These are phyloP conservation scores for Erebia epiphron DNA, from an alignment of 2,888 invertebrate genomes.

Conservation along the genomic window DNA sequence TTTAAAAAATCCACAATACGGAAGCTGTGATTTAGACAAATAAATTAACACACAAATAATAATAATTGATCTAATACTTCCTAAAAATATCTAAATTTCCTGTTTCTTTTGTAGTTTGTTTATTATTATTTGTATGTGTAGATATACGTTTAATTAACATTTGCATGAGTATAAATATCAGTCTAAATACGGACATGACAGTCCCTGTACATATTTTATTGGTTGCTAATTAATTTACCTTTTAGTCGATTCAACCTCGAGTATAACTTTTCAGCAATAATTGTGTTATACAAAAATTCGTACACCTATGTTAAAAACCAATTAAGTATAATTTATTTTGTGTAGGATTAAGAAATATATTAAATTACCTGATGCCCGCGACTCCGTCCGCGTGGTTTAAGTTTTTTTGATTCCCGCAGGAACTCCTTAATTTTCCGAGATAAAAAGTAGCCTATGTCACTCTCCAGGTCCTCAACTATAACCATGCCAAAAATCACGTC, in stretches of 20 bases:
- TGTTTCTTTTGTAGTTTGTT: neutral
- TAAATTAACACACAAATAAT: neutral
- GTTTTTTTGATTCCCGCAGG: no score
- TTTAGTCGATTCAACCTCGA: neutral
- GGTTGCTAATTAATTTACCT: constrained; percentile 8
- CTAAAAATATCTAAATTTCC: neutral
- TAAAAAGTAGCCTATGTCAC: no score
- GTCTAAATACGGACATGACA: constrained; percentile 5
- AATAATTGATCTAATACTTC: neutral
- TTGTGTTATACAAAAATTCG: neutral
- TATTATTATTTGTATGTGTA: neutral
- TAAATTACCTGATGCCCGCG: no score
- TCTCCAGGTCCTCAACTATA: no score
- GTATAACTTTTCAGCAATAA: neutral
- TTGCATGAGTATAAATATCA: neutral
- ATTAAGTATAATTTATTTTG: neutral
- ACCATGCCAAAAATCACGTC: no score
- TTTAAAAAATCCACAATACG: neutral
- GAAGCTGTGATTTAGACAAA: neutral
- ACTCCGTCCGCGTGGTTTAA: no score
- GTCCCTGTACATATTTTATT: constrained; percentile 10
- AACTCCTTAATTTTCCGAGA: no score
- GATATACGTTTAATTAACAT: neutral
- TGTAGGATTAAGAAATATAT: no score
- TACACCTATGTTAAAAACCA: neutral